Percentiles rank a stretch among this genome's conserved stretches.
These are phyloP conservation scores for Allobates femoralis DNA, from an alignment of 2,797 vertebrate species.

Conservation along the genomic window DNA sequence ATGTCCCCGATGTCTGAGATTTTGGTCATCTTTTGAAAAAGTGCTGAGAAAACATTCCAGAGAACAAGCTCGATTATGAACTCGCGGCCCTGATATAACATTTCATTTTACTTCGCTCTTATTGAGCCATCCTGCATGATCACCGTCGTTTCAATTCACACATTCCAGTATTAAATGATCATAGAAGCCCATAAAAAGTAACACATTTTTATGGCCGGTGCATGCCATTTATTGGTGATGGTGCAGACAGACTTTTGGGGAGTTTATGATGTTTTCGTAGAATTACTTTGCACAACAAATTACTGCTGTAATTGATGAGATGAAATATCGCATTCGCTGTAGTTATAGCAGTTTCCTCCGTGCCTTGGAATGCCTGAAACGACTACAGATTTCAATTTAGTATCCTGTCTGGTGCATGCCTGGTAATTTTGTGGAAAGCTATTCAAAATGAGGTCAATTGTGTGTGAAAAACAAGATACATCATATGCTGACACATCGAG, in stretches of 20 bases:
- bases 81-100: slow-evolving; percentile 9
- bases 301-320: slow-evolving; percentile 53
- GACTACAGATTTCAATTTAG: slow-evolving; percentile 50
- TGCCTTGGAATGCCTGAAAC: slow-evolving; percentile 39
- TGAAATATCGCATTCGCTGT: slow-evolving; percentile 41
- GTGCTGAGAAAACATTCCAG: slow-evolving; percentile 26
- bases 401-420: slow-evolving; percentile 49
- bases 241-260: slow-evolving; percentile 30
- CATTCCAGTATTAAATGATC: slow-evolving; percentile 50
- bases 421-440: slow-evolving; percentile 55
- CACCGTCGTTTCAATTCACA: slow-evolving; percentile 39
- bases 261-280: slow-evolving; percentile 46
- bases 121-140: slow-evolving; percentile 48
- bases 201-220: slow-evolving; percentile 39
- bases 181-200: slow-evolving; percentile 46
- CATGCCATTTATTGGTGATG: slow-evolving; percentile 15
- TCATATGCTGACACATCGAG: slow-evolving; percentile 55
- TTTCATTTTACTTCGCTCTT: slow-evolving; percentile 32
- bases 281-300: slow-evolving; percentile 57
- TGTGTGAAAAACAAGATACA: slow-evolving; percentile 62
- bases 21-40: neutral
- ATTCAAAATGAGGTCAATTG: slow-evolving; percentile 62
- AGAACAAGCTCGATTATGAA: neutral
- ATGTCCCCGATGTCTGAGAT: neutral
- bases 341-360: slow-evolving; percentile 25